A percentile compares a stretch with the other conserved stretches of the same genome.
These are phyloP conservation scores for Chromis chromis DNA, from an alignment of 2,797 vertebrate genomes.

Conservation along the genomic window DNA sequence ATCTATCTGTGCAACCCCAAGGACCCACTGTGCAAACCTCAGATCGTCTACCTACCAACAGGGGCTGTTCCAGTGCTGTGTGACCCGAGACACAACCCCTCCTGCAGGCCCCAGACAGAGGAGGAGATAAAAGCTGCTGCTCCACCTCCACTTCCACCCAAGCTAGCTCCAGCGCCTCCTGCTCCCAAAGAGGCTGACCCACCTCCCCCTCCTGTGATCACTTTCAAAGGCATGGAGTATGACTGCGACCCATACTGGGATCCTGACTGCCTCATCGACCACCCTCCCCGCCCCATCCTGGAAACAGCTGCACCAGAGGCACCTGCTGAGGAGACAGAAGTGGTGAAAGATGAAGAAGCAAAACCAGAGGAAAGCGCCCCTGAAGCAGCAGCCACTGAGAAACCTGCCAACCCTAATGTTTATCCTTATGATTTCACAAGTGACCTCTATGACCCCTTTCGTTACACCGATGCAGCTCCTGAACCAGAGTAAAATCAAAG, in stretches of 20 bases:
- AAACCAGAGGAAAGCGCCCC: constrained; percentile 45
- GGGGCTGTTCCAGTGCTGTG: constrained; percentile 81
- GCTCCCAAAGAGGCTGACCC: constrained; percentile 53
- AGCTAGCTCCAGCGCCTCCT: constrained; percentile 43
- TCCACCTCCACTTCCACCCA: constrained; percentile 9
- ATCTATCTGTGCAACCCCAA: constrained; percentile 81
- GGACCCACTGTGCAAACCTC: constrained; percentile 82
- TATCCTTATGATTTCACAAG: constrained; percentile 80
- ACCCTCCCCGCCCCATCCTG: constrained; percentile 69
- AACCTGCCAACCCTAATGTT: constrained; percentile 45
- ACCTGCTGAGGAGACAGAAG: constrained; percentile 49
- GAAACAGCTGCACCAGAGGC: constrained; percentile 24
- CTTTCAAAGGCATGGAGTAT: constrained; percentile 78
- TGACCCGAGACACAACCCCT: constrained; percentile 79
- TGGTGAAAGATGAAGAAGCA: constrained; percentile 43
- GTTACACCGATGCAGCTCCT: constrained; percentile 60
- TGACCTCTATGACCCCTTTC: constrained; percentile 79
- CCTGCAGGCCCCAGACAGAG: constrained; percentile 69
- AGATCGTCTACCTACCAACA: constrained; percentile 80
- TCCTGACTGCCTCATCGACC: constrained; percentile 84
- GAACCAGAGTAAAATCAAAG: constrained; percentile 50
- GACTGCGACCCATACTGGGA: constrained; percentile 87
- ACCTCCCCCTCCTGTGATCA: constrained; percentile 43
- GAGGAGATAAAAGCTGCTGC: constrained; percentile 57
- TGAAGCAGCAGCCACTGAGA: constrained; percentile 28